Percentiles rank a stretch among this genome's conserved stretches.
Conservation (phyloP, 1,140 invertebrate genomes). For the Drosophila parabipectinata region DNA sequence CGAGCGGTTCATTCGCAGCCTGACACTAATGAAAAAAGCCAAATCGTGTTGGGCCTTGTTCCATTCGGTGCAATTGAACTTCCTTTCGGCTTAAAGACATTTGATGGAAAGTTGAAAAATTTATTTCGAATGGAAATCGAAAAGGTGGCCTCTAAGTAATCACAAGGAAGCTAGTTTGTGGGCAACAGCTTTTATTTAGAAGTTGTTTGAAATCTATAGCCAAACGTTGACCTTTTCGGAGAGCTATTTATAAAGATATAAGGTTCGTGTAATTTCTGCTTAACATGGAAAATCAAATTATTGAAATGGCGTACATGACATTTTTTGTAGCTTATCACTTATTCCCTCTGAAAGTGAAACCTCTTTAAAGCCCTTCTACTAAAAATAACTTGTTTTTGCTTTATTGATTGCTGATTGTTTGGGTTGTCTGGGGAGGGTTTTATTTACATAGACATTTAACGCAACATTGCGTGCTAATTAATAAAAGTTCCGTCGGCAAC, state of each 20-base stretch:
- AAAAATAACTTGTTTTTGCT: not conserved
- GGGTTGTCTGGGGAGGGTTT: slow-evolving; percentile 16
- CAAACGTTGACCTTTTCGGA: not conserved
- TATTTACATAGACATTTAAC: slow-evolving; percentile 25
- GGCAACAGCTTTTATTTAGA: not conserved
- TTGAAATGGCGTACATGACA: not conserved
- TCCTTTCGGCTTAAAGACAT: not conserved
- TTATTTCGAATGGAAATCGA: not conserved
- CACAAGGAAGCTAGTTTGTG: not conserved
- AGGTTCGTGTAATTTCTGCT: slow-evolving; percentile 1
- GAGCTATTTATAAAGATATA: slow-evolving; percentile 7
- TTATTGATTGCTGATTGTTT: slow-evolving; percentile 17
- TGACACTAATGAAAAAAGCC: slow-evolving; percentile 51
- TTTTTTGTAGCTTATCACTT: not conserved
- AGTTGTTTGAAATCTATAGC: not conserved
- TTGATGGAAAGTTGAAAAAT: slow-evolving; percentile 1
- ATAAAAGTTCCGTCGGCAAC: not conserved
- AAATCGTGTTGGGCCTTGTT: slow-evolving; percentile 31
- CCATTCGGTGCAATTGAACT: not conserved
- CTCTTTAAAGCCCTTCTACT: not conserved
- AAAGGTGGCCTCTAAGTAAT: not conserved
- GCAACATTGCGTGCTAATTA: slow-evolving; percentile 33
- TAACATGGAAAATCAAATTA: slow-evolving; percentile 28
- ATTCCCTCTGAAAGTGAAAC: not conserved
- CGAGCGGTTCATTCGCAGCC: slow-evolving; percentile 33